Evolutionary conservation across 1,140 invertebrate species (phyloP), one percentile per base, ranked within the genome.

Genomic region (Drosophila neocordata): DNA sequence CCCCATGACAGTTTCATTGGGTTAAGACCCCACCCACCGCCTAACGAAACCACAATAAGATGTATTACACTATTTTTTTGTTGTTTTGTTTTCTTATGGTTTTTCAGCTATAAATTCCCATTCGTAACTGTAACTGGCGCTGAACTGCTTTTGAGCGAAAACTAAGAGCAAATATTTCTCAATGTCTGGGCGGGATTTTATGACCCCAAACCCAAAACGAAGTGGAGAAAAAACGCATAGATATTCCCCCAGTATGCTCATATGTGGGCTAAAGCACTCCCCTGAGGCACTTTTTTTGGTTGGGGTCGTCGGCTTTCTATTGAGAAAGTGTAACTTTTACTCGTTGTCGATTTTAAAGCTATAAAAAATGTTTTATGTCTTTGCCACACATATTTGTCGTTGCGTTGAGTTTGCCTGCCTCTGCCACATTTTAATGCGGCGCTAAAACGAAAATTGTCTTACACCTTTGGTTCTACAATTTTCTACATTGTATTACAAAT

Each of bases 281-380:
- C 82, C 65, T 55, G 69, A 78, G 75, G 12, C 63, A 18, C 34
- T 15, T 53, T 15, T 53, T n/a, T 18, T n/a, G 15, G 20, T 12
- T 3, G 8, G 2, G 18, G n/a, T 52, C 27, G 55, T 31, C 65
- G 38, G 83, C 82, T 88, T 79, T 85, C 79, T 71, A 81, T 85
- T 78, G 82, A 70, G 82, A 85, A 85, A 85, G 82, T 87, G 83
- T 85, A 85, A 85, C 82, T 85, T 85, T 85, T 85, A 87, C 82
- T 78, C 68, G 20, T 58, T 38, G 74, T 80, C 83, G 83, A 88
- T 87, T 87, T 87, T 88, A 88, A 87, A 88, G 83, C 83, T 57
- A 87, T 87, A 87, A 87, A 85, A 87, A 82, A 88, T 87, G 83
- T 87, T 87, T 87, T 87, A 87, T 87, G 83, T 67, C 63, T 63